Percentiles rank a stretch among this genome's conserved stretches.
Conservation (phyloP, 2,797 vertebrate species). For the Orestias chungarensis region DNA sequence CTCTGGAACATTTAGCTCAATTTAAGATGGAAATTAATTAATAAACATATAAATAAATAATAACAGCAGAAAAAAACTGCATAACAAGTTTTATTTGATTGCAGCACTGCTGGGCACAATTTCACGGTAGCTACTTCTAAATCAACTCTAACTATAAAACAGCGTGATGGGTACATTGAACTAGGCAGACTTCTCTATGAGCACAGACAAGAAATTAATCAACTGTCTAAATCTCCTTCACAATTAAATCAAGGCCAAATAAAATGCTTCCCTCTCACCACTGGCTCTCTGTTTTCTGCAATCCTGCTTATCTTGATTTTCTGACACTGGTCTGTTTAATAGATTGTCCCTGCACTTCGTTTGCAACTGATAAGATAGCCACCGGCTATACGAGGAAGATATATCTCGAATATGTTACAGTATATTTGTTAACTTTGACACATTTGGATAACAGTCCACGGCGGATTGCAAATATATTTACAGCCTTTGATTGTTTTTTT, state of each 20-base stretch:
- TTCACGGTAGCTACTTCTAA: constrained; percentile 14
- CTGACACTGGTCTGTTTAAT: constrained; percentile 4
- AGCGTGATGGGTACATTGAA: constrained; percentile 22
- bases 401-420: background rate
- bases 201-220: constrained; percentile 16
- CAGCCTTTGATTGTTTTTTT: background rate
- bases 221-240: constrained; percentile 21
- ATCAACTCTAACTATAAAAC: constrained; percentile 25
- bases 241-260: constrained; percentile 33
- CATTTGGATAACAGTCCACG: background rate
- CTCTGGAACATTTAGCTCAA: background rate
- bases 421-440: background rate
- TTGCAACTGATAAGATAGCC: constrained; percentile 1
- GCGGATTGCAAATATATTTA: background rate
- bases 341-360: constrained; percentile 4
- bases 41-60: background rate
- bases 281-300: constrained; percentile 22
- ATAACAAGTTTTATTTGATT: background rate
- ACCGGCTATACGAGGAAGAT: background rate
- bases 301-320: constrained; percentile 22
- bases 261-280: constrained; percentile 24
- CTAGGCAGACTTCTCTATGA: constrained; percentile 10
- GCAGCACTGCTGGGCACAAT: background rate
- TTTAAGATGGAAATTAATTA: background rate
- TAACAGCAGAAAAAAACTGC: background rate